Conservation (phyloP, 92 coral and sea anemone genomes). For the Porites rus region DNA sequence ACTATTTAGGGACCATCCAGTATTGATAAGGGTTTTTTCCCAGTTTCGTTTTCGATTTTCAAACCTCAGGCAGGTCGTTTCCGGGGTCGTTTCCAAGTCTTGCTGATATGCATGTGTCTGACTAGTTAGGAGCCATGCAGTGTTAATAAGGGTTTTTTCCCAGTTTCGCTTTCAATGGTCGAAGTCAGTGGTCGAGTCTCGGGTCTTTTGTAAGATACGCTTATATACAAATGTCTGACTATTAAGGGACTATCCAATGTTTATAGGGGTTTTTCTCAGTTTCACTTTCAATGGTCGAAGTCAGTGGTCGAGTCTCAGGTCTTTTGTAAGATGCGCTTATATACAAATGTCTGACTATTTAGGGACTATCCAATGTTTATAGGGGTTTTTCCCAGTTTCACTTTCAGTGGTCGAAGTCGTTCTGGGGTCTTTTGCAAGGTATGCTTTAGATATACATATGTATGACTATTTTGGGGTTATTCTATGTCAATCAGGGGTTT, state of each 20-base stretch:
- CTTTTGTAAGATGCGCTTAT: not conserved
- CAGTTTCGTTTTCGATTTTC: not conserved
- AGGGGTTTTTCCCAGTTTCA: not conserved
- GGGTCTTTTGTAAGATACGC: not conserved
- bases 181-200: not conserved
- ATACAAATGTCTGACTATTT: constrained; percentile 6
- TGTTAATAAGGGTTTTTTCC: not conserved
- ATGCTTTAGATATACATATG: too few relatives aligned
- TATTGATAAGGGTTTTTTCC: not conserved
- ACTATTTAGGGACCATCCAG: not conserved
- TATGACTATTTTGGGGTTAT: not conserved
- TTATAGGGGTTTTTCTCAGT: not conserved
- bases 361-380: not conserved
- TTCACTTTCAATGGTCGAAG: not conserved
- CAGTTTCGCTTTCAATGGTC: not conserved
- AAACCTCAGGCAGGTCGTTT: not conserved
- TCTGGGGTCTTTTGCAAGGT: too few relatives aligned
- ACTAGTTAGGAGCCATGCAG: not conserved
- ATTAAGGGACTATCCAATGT: constrained; percentile 5
- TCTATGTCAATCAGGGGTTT: not conserved
- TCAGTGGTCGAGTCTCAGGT: not conserved
- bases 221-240: constrained; percentile 8
- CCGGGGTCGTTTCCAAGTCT: not conserved
- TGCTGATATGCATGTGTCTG: not conserved
- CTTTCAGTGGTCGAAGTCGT: too few relatives aligned